These are phyloP conservation scores for Latrodectus elegans DNA, from an alignment of 2,888 invertebrate genomes.

Conservation along the genomic window DNA sequence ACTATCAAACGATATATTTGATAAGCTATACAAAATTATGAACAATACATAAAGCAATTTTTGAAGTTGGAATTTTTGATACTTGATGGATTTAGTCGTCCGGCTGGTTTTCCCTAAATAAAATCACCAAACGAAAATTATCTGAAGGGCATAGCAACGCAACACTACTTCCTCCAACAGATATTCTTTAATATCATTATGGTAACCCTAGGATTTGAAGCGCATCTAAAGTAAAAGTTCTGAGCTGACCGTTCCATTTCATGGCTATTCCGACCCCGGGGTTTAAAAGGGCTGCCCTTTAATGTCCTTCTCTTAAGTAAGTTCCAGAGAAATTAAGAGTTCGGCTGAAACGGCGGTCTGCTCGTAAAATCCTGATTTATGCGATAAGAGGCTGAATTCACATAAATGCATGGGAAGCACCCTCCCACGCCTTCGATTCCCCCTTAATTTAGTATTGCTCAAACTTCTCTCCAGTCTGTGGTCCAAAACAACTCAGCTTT, in stretches of 20 bases:
- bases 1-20: too few relatives aligned
- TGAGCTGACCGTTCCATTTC: constrained; percentile 35
- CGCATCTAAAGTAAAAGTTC: background rate
- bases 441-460: too few relatives aligned
- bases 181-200: constrained; percentile 33
- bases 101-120: too few relatives aligned
- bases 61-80: too few relatives aligned
- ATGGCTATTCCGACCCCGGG: constrained; percentile 24
- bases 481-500: too few relatives aligned
- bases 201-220: constrained; percentile 32
- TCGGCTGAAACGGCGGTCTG: constrained; percentile 26
- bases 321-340: constrained; percentile 49
- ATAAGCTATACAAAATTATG: too few relatives aligned
- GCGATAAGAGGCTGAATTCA: constrained; percentile 33
- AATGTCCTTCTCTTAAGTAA: constrained; percentile 56
- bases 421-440: too few relatives aligned
- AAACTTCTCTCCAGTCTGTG: too few relatives aligned
- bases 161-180: background rate
- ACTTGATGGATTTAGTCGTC: too few relatives aligned
- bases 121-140: too few relatives aligned
- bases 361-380: constrained; percentile 63
- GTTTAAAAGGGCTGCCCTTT: constrained; percentile 48
- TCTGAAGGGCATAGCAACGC: too few relatives aligned
- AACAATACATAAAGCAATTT: too few relatives aligned
- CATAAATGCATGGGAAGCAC: constrained; percentile 1